Conservation (phyloP, 2,888 invertebrate species). For the Nebria brevicollis region DNA sequence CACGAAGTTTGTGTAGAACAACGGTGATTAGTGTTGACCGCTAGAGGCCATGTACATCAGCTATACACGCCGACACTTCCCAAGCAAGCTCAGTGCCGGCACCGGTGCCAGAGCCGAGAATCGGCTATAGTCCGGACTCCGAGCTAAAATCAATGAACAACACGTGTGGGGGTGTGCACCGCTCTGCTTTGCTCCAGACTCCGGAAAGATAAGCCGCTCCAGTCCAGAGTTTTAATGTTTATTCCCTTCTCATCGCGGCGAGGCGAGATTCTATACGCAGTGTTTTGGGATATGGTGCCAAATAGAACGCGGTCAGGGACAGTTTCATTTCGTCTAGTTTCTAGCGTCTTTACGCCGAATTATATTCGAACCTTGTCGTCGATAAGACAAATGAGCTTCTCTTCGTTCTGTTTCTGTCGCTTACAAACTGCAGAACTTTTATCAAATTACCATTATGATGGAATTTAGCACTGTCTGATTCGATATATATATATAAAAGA, state of each 20-base stretch:
- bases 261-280: background rate
- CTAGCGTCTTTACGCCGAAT: background rate
- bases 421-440: background rate
- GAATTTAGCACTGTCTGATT: background rate
- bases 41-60: background rate
- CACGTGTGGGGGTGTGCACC: background rate
- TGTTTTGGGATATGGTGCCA: slow-evolving; percentile 11
- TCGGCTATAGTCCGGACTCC: background rate
- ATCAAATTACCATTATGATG: background rate
- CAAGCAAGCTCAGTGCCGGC: background rate
- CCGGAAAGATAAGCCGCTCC: background rate
- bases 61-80: background rate
- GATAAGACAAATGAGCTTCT: background rate
- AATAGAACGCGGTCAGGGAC: slow-evolving; percentile 21
- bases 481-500: background rate
- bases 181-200: background rate
- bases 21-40: slow-evolving; percentile 1
- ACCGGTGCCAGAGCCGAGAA: background rate
- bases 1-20: background rate
- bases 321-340: background rate
- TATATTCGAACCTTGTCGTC: background rate
- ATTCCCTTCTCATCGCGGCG: background rate
- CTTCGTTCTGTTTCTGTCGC: background rate
- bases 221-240: background rate
- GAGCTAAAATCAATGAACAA: background rate